phyloP scores from a whole-genome alignment of 2,888 invertebrate species.

The Drosophila stalkeri region DNA sequence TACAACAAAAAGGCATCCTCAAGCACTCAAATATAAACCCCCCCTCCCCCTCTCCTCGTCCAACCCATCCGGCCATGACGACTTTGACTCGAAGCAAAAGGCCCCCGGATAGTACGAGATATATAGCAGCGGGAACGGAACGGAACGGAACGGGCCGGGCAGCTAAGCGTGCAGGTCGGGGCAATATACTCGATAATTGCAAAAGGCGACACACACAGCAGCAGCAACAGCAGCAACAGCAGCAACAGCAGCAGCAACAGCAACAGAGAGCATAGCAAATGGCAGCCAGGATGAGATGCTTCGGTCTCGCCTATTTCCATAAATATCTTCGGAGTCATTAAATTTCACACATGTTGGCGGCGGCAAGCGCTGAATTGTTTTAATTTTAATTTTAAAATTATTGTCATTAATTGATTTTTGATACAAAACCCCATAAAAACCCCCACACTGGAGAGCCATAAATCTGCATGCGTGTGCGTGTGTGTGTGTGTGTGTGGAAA shows the following conservation, averaged over 20 bases:
- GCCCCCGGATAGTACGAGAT: constrained; percentile 5
- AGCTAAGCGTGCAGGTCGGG: constrained; percentile 6
- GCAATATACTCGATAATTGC: constrained; percentile 78
- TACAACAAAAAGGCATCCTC: constrained; percentile 69
- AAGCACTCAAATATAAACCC: constrained; percentile 29
- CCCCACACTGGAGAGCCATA: constrained; percentile 44
- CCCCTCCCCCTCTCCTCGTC: too few species aligned
- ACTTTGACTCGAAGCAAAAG: constrained; percentile 32
- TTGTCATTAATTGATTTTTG: constrained; percentile 83
- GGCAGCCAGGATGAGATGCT: constrained; percentile 25
- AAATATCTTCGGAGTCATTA: constrained; percentile 83
- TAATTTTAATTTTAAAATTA: constrained; percentile 80
- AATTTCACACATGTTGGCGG: constrained; percentile 81
- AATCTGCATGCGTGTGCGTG: constrained; percentile 50
- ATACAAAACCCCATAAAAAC: constrained; percentile 48
- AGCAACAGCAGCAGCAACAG: constrained; percentile 25
- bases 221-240: not conserved
- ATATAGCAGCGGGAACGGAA: constrained; percentile 1
- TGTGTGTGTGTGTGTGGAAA: constrained; percentile 42
- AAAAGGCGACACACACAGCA: constrained; percentile 40
- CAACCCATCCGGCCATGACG: constrained; percentile 25
- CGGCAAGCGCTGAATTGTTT: constrained; percentile 71
- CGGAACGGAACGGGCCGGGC: constrained; percentile 1
- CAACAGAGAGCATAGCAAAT: constrained; percentile 14
- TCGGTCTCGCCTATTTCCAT: constrained; percentile 65